A percentile compares a stretch with the other conserved stretches of the same genome.
Conservation (phyloP, 2,113 vertebrate genomes). For the Ciconia boyciana region DNA sequence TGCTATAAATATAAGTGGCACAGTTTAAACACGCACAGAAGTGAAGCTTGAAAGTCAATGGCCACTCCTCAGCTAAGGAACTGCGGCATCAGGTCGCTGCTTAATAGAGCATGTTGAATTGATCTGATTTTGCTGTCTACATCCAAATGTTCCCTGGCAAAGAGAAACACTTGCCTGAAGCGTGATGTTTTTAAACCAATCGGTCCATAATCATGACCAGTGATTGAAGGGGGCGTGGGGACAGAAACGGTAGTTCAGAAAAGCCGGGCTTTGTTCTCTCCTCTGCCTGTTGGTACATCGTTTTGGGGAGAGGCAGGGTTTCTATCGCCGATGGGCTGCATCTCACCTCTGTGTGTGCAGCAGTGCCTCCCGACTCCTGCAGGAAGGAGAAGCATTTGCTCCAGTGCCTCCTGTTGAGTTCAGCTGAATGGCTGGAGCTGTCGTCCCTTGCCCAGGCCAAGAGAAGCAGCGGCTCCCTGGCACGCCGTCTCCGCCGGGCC, state of each 20-base stretch:
- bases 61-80: not conserved
- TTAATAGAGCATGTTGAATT: not conserved
- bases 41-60: not conserved
- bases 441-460: not conserved
- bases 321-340: accelerated
- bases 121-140: not conserved
- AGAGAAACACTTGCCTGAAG: not conserved
- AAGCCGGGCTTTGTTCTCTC: not conserved
- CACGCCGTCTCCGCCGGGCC: accelerated
- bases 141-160: not conserved
- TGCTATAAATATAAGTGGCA: not conserved
- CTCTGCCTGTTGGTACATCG: accelerated
- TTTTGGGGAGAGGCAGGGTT: not conserved
- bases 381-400: not conserved
- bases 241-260: not conserved
- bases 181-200: not conserved
- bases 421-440: not conserved
- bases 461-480: not conserved
- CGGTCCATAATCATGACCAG: not conserved
- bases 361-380: not conserved
- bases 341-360: accelerated
- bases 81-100: not conserved
- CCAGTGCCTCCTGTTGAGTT: not conserved
- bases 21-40: not conserved
- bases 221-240: not conserved